These are phyloP conservation scores for Sebastolobus alascanus DNA, from an alignment of 2,797 vertebrate genomes.

Conservation along the genomic window DNA sequence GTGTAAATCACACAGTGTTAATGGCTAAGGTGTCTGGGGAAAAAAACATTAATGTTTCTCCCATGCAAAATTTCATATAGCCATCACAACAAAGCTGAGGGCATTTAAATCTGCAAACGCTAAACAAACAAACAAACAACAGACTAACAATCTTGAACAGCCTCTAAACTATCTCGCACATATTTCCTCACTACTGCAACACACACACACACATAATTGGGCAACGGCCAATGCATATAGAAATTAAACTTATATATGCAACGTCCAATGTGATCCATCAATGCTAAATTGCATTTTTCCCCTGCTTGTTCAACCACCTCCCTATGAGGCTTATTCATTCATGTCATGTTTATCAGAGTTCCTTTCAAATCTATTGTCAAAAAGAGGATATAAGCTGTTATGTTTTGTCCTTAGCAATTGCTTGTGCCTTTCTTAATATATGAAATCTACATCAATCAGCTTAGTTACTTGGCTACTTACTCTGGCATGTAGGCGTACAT, in stretches of 20 bases:
- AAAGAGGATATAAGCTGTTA: not conserved
- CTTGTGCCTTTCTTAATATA: not conserved
- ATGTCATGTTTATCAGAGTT: not conserved
- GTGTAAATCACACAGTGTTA: slow-evolving; percentile 67
- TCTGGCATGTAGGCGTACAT: not conserved
- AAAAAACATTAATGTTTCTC: slow-evolving; percentile 40
- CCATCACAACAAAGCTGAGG: slow-evolving; percentile 1
- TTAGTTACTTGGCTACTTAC: not conserved
- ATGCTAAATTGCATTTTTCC: not conserved
- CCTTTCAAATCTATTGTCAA: not conserved
- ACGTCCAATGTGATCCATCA: not conserved
- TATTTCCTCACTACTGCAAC: slow-evolving; percentile 11
- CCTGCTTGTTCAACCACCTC: not conserved
- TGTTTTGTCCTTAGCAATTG: not conserved
- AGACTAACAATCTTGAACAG: not conserved
- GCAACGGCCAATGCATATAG: not conserved
- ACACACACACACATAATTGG: not conserved
- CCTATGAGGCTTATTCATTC: not conserved
- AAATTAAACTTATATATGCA: slow-evolving; percentile 3
- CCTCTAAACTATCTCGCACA: not conserved
- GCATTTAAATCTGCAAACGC: not conserved
- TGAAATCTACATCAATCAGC: not conserved
- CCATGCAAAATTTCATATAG: slow-evolving; percentile 19
- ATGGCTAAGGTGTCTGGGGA: slow-evolving; percentile 38
- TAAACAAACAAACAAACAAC: not conserved